Conservation (phyloP, 2,888 invertebrate genomes). For the Disparrhopalites patrizii region DNA sequence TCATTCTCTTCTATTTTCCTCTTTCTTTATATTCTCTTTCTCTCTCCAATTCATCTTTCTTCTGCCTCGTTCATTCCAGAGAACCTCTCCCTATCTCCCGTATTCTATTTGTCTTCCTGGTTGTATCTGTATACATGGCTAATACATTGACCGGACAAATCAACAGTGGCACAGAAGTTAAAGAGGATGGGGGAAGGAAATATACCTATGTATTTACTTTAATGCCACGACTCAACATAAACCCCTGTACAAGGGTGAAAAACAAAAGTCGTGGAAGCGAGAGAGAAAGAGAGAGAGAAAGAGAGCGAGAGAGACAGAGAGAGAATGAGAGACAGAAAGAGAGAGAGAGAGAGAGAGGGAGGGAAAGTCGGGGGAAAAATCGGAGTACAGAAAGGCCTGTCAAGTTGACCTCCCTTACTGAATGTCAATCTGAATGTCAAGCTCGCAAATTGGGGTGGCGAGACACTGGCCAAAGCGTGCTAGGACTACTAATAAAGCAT, state of each 20-base stretch:
- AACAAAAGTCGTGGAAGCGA: slow-evolving; percentile 2
- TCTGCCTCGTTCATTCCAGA: too few relatives aligned
- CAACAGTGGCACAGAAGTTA: neutral
- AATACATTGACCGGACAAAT: too few relatives aligned
- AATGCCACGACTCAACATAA: too few relatives aligned
- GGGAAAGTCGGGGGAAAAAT: too few relatives aligned
- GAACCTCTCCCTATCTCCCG: too few relatives aligned
- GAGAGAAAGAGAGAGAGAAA: neutral
- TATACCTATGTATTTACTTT: too few relatives aligned
- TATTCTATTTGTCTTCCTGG: too few relatives aligned
- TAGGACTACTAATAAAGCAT: slow-evolving; percentile 32
- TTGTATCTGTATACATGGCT: too few relatives aligned
- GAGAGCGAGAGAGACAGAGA: neutral
- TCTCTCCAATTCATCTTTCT: too few relatives aligned
- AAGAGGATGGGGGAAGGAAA: too few relatives aligned
- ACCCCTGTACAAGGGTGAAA: neutral
- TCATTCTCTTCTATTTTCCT: too few relatives aligned
- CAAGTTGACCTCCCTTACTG: slow-evolving; percentile 49
- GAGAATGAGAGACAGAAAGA: neutral
- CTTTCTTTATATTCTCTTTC: too few relatives aligned
- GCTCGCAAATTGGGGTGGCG: slow-evolving; percentile 48
- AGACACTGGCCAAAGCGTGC: slow-evolving; percentile 37
- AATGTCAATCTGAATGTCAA: slow-evolving; percentile 49
- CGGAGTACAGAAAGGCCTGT: slow-evolving; percentile 35
- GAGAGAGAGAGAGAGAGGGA: neutral